Evolutionary conservation across 2,113 vertebrate species (phyloP), one percentile per base, ranked within the genome.

Genomic region (Silurus asotus): DNA sequence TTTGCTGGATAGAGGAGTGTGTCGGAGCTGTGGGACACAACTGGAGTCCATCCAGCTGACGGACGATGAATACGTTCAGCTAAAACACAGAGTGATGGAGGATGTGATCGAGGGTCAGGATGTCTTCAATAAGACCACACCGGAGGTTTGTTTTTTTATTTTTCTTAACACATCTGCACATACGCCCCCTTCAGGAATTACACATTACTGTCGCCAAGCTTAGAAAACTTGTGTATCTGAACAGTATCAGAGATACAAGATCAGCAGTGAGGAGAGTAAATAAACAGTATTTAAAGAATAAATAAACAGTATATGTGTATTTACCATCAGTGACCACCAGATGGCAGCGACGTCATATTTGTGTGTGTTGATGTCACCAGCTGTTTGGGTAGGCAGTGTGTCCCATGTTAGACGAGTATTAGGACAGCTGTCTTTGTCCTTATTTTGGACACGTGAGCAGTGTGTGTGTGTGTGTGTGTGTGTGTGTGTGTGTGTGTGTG

Each of bases 61-160:
- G 0, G 84, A 92, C 82, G 96, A 96, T 87, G 97, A 99, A 45
- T 99, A 98, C 89, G 90, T 87, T 3, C 90, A 92, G 84, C 95
- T 99, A 81, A 97, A 95, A n/a, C 92, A 93, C 88, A 93, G 87
- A 89, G 94, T 99, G 91, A 94, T 97, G 93, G 92, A 28, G 0
- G 94, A 97, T 0, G 93, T 99, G 88, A 97, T 99, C 81, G 93
- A 97, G 86, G 98, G 97, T 19, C 89, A 37, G 49, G 97, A 99
- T 85, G 92, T 95, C 81, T 99, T 97, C 55, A 96, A 92, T 14
- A 99, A 99, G 93, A 99, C 97, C 4, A 98, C 94, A 53, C 97
- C 98, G 8, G 82, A 96, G 96, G 98, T 97, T 74, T 84, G 93
- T 87, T 76, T 67, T 87, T 76, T 67, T 17, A n/a, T 49, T 14